Conservation (phyloP, 2,113 vertebrate genomes). For the Pterocles burchelli region DNA sequence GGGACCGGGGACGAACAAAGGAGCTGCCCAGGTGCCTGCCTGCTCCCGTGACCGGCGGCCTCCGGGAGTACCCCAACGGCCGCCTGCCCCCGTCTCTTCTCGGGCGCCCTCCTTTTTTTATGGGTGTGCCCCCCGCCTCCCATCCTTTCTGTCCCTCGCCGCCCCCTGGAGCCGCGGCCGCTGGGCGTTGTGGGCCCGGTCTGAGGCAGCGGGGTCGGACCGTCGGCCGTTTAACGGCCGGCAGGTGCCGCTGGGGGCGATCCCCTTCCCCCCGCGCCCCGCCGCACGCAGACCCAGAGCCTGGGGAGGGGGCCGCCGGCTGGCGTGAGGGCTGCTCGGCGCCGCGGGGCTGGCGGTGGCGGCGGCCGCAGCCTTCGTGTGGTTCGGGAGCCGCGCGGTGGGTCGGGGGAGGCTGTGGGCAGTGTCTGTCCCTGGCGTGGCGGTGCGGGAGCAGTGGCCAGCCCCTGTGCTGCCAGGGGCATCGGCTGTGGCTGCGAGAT, state of each 20-base stretch:
- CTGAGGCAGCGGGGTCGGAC: neutral
- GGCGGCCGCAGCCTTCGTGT: neutral
- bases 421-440: neutral
- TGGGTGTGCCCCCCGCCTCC: no score
- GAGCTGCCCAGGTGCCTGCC: neutral
- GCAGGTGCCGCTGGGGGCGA: constrained; percentile 9
- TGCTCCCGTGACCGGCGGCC: neutral
- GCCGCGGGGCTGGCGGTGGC: neutral
- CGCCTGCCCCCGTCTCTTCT: neutral
- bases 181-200: neutral
- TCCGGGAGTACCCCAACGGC: neutral
- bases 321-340: neutral
- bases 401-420: neutral
- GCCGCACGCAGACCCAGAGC: no score
- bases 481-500: neutral
- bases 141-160: neutral
- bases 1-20: constrained; percentile 28
- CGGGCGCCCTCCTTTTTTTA: no score
- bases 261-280: rapidly evolving
- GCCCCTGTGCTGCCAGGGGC: neutral
- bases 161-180: neutral
- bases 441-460: neutral
- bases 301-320: neutral
- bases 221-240: neutral
- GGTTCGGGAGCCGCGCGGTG: rapidly evolving